These are phyloP conservation scores for Hexactinellida sp. DNA, from an alignment of 37 sponge, comb jelly and placozoan genomes.

Conservation along the genomic window DNA sequence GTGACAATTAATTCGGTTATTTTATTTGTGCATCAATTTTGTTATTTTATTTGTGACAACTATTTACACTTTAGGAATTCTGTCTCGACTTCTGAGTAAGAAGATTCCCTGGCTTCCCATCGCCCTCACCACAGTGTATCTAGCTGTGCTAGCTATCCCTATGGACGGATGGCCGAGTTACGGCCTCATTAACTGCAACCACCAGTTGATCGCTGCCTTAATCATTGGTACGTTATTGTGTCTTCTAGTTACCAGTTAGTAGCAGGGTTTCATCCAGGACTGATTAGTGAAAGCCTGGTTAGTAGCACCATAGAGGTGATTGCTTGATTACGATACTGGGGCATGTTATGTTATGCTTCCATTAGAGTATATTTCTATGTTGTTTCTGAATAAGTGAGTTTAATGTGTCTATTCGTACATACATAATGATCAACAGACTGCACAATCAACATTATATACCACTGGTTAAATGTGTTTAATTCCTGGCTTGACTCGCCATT, in stretches of 20 bases:
- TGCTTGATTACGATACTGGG: too few relatives aligned
- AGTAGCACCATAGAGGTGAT: too few relatives aligned
- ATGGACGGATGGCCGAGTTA: neutral
- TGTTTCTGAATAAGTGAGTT: too few relatives aligned
- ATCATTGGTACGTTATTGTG: neutral
- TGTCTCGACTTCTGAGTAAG: neutral
- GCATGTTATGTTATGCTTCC: too few relatives aligned
- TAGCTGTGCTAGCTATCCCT: neutral
- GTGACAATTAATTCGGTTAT: too few relatives aligned
- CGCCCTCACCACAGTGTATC: neutral
- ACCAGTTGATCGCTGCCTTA: neutral
- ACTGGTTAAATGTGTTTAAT: neutral
- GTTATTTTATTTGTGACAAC: neutral
- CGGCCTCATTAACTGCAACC: neutral
- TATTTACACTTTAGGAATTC: neutral
- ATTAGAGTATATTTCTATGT: too few relatives aligned
- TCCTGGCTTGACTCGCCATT: neutral
- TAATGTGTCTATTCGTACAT: too few relatives aligned
- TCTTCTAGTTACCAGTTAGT: too few relatives aligned
- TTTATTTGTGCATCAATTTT: neutral
- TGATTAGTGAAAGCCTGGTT: too few relatives aligned
- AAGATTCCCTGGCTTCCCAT: slow-evolving; percentile 9
- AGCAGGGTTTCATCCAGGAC: too few relatives aligned
- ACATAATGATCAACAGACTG: too few relatives aligned
- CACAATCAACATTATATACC: too few relatives aligned